Conservation (phyloP, 1,140 invertebrate genomes). For the Phortica variegata region DNA sequence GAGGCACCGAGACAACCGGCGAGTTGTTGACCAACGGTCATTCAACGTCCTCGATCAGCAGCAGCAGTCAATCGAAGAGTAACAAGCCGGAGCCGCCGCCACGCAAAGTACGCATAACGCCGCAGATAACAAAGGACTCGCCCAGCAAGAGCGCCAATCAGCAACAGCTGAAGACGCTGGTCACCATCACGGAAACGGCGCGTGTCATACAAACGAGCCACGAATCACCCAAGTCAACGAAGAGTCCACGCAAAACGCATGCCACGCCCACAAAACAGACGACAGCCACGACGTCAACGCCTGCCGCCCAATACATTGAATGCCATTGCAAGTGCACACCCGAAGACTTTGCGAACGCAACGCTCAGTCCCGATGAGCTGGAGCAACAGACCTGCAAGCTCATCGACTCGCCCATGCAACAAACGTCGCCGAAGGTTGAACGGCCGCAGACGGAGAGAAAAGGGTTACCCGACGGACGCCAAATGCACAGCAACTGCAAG, state of each 20-base stretch:
- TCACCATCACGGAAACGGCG: conserved; percentile 39
- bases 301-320: conserved; percentile 27
- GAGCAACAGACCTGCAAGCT: conserved; percentile 53
- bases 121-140: conserved; percentile 33
- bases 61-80: not conserved
- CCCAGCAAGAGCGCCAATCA: conserved; percentile 14
- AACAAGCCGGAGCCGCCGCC: conserved; percentile 31
- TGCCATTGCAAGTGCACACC: conserved; percentile 49
- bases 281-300: conserved; percentile 3
- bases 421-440: conserved; percentile 11
- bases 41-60: conserved; percentile 22
- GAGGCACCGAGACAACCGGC: not conserved
- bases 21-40: conserved; percentile 16
- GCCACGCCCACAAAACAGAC: conserved; percentile 5
- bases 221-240: conserved; percentile 1
- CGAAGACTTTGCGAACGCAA: conserved; percentile 44
- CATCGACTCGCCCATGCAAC: conserved; percentile 44
- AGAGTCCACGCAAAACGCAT: conserved; percentile 7
- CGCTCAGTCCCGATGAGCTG: conserved; percentile 41
- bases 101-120: conserved; percentile 30
- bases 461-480: conserved; percentile 1
- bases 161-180: conserved; percentile 33
- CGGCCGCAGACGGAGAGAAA: conserved; percentile 2
- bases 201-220: conserved; percentile 29
- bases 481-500: conserved; percentile 11